Conservation (phyloP, 2,797 vertebrate species). For the Enoplosus armatus region DNA sequence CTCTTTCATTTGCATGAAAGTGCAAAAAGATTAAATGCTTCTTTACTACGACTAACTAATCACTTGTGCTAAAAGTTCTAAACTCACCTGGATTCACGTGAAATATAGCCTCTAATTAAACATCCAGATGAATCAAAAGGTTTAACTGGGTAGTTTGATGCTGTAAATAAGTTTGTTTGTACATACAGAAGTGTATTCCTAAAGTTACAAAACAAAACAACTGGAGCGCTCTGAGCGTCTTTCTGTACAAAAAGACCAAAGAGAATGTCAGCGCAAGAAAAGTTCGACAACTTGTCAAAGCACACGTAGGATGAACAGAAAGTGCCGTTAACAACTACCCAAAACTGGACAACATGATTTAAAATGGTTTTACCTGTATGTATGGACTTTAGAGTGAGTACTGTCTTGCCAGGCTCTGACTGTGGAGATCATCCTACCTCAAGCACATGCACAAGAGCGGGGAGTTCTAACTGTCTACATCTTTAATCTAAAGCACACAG, state of each 20-base stretch:
- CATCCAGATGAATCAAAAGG: not conserved
- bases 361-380: not conserved
- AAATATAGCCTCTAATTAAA: not conserved
- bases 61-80: not conserved
- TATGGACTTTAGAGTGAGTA: not conserved
- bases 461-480: not conserved
- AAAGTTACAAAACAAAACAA: not conserved
- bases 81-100: not conserved
- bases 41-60: not conserved
- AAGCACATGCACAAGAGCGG: slow-evolving; percentile 7
- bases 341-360: not conserved
- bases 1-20: not conserved
- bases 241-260: not conserved
- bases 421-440: not conserved
- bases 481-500: slow-evolving; percentile 7
- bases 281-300: not conserved
- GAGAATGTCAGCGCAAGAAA: slow-evolving; percentile 1
- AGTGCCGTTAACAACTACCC: not conserved
- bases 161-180: not conserved
- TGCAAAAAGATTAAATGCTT: slow-evolving; percentile 12
- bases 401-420: not conserved
- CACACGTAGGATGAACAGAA: not conserved
- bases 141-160: not conserved
- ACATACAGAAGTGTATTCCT: not conserved
- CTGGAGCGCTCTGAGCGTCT: not conserved